These are phyloP conservation scores for Boloria euphrosyne DNA, from an alignment of 2,888 invertebrate genomes.

Conservation along the genomic window DNA sequence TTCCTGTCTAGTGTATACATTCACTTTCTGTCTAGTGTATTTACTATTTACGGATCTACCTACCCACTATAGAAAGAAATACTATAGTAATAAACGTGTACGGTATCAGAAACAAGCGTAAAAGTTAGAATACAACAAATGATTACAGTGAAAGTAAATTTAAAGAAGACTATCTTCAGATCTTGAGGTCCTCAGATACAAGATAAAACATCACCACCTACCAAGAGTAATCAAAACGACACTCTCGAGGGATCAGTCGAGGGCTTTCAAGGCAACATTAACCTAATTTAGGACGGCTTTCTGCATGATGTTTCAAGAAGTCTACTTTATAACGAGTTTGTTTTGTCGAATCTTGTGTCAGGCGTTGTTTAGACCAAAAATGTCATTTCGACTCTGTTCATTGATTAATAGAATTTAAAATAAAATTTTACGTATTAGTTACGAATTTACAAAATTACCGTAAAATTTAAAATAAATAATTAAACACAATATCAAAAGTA, in stretches of 20 bases:
- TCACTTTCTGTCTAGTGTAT: no score
- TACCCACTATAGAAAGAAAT: no score
- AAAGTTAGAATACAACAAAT: not conserved
- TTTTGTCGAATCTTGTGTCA: not conserved
- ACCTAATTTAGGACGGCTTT: conserved; percentile 39
- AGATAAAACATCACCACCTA: conserved; percentile 21
- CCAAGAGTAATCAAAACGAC: conserved; percentile 30
- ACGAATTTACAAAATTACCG: no score
- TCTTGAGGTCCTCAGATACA: conserved; percentile 9
- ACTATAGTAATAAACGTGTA: not conserved
- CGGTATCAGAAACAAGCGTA: not conserved
- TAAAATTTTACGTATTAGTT: no score
- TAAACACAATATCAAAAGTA: no score
- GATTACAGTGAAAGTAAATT: conserved; percentile 5
- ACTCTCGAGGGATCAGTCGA: conserved; percentile 32
- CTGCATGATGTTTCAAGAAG: conserved; percentile 23
- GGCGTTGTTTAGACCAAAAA: not conserved
- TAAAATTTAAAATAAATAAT: no score
- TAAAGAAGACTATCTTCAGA: not conserved
- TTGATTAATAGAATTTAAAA: no score
- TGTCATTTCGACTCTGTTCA: not conserved
- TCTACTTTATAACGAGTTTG: conserved; percentile 14
- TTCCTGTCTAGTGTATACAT: no score
- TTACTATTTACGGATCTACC: no score
- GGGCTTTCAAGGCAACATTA: conserved; percentile 40